Conservation (phyloP, 2,113 vertebrate species). For the Carollia perspicillata region DNA sequence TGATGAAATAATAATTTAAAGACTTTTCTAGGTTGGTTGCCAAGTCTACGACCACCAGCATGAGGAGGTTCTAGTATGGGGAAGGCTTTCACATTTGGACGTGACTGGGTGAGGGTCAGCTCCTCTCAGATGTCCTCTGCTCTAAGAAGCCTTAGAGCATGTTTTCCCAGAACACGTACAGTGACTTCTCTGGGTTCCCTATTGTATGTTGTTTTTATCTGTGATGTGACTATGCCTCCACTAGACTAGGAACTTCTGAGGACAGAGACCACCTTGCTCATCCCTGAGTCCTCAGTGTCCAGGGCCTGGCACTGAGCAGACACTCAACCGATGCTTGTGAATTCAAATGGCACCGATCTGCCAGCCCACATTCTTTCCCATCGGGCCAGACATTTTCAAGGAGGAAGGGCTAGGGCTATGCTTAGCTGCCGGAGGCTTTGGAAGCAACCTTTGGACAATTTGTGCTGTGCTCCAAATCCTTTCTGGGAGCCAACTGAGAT, state of each 20-base stretch:
- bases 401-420: conserved; percentile 46
- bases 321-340: background rate
- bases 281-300: background rate
- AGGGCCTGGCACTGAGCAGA: background rate
- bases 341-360: background rate
- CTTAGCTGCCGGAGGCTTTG: conserved; percentile 34
- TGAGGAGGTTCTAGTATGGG: background rate
- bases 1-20: background rate
- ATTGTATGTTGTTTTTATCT: background rate
- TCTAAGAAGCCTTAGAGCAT: background rate
- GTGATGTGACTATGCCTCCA: background rate
- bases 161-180: background rate
- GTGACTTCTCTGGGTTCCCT: background rate
- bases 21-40: background rate
- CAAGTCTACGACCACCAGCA: background rate
- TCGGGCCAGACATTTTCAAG: conserved; percentile 28
- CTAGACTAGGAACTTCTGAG: background rate
- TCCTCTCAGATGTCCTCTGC: background rate
- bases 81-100: background rate
- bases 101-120: background rate
- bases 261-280: background rate
- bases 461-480: conserved; percentile 44
- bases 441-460: conserved; percentile 42
- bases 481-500: conserved; percentile 44
- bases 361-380: conserved; percentile 43